Evolutionary conservation across 2,888 invertebrate species (phyloP), one percentile per base, ranked within the genome.

Genomic region (Ochlodes sylvanus): DNA sequence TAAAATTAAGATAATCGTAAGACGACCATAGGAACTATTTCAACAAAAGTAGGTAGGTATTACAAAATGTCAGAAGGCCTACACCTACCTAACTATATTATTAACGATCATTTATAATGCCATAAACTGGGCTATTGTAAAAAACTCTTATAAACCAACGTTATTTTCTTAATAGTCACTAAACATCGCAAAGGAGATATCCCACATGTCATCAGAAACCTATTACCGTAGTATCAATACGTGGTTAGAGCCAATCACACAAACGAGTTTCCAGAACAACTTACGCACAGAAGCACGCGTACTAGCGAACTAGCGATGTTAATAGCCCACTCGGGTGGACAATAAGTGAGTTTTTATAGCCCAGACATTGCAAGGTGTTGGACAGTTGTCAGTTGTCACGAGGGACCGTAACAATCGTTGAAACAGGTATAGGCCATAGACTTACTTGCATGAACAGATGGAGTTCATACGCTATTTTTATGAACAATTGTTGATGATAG

Each of bases 281-380:
- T 71, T 75, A 74, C 77, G 74, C 77, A 79, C 79, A 76, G 77
- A 80, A 78, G 83, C 86, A 87, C 83, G 85, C 81, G 87, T 81
- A 70, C 69, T 75, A 79, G 83, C 55, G 57, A 57, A 70, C 69
- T 75, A 79, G 83, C 55, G 57, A 57, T 32, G 38, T 50, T 68
- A 62, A 82, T 83, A 82, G 77, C 73, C 71, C 70, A 61, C 76
- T 81, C 78, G 78, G 79, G 81, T 83, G 84, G 79, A 86, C 83
- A 84, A 83, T 82, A 81, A 83, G 72, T 77, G 74, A 73, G 76
- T 74, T 77, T 77, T 79, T 79, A 77, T 73, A 54, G 70, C 74
- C 65, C 71, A 71, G 66, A 72, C 75, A 77, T 80, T 76, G 84
- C 83, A 86, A 86, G 87, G 87, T 71, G n/a, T n/a, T n/a, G 68